These are phyloP conservation scores for Brachyhypopomus gauderio DNA, from an alignment of 2,113 vertebrate genomes.

Conservation along the genomic window DNA sequence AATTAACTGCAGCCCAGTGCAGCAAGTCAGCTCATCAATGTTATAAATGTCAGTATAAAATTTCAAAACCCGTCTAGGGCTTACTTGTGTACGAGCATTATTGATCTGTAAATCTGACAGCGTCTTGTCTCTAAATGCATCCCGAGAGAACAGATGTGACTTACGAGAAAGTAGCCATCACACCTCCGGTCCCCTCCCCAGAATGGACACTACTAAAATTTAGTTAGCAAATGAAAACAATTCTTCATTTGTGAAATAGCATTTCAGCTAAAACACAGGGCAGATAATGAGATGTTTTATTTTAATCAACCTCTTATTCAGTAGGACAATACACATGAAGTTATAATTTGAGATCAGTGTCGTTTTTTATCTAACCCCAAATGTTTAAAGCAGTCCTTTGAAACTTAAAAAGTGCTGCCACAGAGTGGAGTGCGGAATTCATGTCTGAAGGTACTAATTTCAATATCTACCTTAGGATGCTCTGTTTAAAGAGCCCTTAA, in stretches of 20 bases:
- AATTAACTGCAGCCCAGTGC: not conserved
- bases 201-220: too few relatives aligned
- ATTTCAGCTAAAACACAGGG: not conserved
- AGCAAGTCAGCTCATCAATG: not conserved
- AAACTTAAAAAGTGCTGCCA: constrained; percentile 22
- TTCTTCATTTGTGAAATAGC: not conserved
- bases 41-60: too few relatives aligned
- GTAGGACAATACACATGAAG: constrained; percentile 25
- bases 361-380: not conserved
- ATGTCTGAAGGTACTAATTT: not conserved
- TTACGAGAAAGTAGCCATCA: too few relatives aligned
- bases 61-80: too few relatives aligned
- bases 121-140: too few relatives aligned
- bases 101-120: too few relatives aligned
- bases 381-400: constrained; percentile 14
- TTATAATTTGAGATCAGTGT: constrained; percentile 10
- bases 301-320: not conserved
- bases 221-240: not conserved
- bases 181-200: too few relatives aligned
- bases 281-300: constrained; percentile 11
- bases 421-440: not conserved
- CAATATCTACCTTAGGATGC: not conserved
- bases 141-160: too few relatives aligned
- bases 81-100: too few relatives aligned
- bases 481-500: not conserved